Evolutionary conservation across 1,140 invertebrate genomes (phyloP), one percentile per base, ranked within the genome.

Genomic region (Cherax destructor): DNA sequence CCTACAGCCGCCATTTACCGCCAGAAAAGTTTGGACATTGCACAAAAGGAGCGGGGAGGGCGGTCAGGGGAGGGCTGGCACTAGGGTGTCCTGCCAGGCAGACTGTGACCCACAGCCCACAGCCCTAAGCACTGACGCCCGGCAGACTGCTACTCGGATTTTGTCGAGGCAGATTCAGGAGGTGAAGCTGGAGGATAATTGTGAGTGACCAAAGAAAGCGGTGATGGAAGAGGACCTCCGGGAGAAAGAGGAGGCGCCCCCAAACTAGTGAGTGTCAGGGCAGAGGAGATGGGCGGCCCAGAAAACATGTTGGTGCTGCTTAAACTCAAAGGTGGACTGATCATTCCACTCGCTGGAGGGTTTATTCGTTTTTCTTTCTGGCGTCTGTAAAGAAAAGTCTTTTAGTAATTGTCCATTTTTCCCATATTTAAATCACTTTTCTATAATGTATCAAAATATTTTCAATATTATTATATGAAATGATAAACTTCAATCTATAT

Each of bases 311-410:
- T 92, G 41, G 78, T 88, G 65, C 59, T 88, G 77, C 59, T 90
- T 65, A 92, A 76, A 72, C 88, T 91, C 78, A 92, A 79, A 41
- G 92, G 92, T 49, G 92, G 92, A 72, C 90, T 93, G 72, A 92
- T 78, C 92, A 93, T 92, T 56, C 92, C 92, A 78, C 91, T 92
- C 47, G 85, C 61, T 30, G 92, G 91, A 56, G 93, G 93, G 83
- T 93, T 93, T 88, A 93, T 93, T 83, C 93, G 93, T 86, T 93
- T 93, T 77, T 93, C 93, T 76, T 93, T 93, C 88, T 93, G 93
- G 52, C 93, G 92, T 91, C 93, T 93, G 86, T 52, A 56, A 83
- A 69, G 74, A 91, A 85, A 78, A n/a, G 69, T 69, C 18, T 86
- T n/a, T 76, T 86, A 76, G 72, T 74, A 24, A 65, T 86, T 13